A percentile compares a stretch with the other conserved stretches of the same genome.
Conservation (phyloP, 2,113 vertebrate genomes). For the Engraulis encrasicolus region DNA sequence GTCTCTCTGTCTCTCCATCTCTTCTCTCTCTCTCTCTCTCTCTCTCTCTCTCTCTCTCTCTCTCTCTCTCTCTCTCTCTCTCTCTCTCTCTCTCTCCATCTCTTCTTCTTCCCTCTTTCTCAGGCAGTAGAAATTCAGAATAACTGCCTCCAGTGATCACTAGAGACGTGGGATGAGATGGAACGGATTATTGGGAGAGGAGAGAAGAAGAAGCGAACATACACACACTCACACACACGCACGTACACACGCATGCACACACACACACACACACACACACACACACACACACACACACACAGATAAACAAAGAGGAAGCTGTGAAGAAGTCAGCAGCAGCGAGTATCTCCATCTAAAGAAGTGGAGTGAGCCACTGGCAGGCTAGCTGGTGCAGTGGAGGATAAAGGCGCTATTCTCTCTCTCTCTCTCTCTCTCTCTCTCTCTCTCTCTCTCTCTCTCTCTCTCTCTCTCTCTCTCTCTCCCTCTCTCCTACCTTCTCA, state of each 20-base stretch:
- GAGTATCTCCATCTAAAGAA: neutral
- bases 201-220: neutral
- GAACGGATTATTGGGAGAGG: conserved; percentile 4
- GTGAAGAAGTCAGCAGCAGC: conserved; percentile 6
- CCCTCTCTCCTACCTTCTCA: too few species aligned
- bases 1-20: too few species aligned
- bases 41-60: too few species aligned
- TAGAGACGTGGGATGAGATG: neutral
- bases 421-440: neutral
- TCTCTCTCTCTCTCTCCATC: too few species aligned
- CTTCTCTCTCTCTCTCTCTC: too few species aligned
- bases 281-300: neutral
- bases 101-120: too few species aligned
- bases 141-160: neutral
- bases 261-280: neutral
- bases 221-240: neutral
- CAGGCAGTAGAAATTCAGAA: neutral
- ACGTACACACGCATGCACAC: neutral
- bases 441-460: neutral
- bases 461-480: neutral
- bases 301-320: neutral
- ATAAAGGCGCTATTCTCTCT: neutral
- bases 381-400: neutral
- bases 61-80: too few species aligned
- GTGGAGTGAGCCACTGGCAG: too few species aligned